Base-by-base conservation (phyloP, 2,888 invertebrate species). In the Calliphora vomitoria region DNA sequence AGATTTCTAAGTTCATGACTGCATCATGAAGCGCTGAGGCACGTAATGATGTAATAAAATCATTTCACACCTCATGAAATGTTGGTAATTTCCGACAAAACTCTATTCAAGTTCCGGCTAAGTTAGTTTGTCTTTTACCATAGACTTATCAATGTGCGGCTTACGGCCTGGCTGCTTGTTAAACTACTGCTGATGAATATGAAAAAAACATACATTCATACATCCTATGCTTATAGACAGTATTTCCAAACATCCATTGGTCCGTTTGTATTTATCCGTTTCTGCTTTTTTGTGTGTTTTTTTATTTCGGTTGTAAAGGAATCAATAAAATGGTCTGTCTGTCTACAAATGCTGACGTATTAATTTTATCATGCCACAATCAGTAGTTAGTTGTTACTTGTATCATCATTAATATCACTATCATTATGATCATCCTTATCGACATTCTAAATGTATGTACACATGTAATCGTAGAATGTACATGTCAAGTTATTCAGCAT, bases 31-130 rank as follows among this genome's bases (percentile, higher is more conserved):
- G 74, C 66, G 85, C 47, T 50, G 69, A 72, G 76, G 76, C 86
- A 83, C 85, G 84, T 92, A 91, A 91, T 92, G 91, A 91, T 91
- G 92, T 92, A 92, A 92, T 92, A 92, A 92, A 92, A 92, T 92
- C 91, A 92, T 91, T 92, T 92, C 92, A 92, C 92, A 92, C 92
- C 92, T 92, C 92, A 92, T 92, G 91, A 92, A 92, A 92, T 91
- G 91, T 90, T 91, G 92, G 91, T 91, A 92, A 92, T 91, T 92
- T 91, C 92, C 92, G 91, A 90, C 89, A 89, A 91, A 92, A 91
- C 91, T 92, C 89, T 89, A 90, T 91, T 89, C 90, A 90, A 90
- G 91, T 81, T 85, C 85, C 85, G 85, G 64, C 76, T 71, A 81
- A 76, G 76, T 76, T 66, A 72, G 71, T 76, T 81, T 76, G 66